Percentiles rank a stretch among this genome's conserved stretches.
Conservation (phyloP, 2,888 invertebrate species). For the Coremacera marginata region DNA sequence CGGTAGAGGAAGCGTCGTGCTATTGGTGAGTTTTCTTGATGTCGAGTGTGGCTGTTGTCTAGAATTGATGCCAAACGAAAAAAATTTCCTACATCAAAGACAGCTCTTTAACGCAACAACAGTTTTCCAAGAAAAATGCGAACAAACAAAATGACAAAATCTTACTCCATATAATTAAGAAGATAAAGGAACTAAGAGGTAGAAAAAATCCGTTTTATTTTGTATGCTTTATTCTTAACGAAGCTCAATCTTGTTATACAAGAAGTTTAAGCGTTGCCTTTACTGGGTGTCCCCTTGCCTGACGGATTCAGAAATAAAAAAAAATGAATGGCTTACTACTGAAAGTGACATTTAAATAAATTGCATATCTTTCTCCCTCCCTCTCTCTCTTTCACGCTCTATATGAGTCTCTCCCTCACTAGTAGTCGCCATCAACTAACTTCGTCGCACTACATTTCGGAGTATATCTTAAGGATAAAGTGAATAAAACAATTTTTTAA, state of each 20-base stretch:
- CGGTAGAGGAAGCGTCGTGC: too few relatives aligned
- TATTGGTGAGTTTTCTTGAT: too few relatives aligned
- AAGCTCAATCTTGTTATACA: neutral
- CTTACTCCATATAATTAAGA: too few relatives aligned
- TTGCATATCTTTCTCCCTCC: conserved; percentile 1
- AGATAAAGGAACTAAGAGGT: too few relatives aligned
- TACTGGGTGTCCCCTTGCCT: neutral
- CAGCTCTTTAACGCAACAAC: too few relatives aligned
- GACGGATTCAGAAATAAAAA: neutral
- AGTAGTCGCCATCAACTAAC: neutral
- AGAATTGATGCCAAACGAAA: too few relatives aligned
- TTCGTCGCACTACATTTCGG: neutral
- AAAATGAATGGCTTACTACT: neutral
- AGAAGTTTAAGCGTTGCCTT: neutral
- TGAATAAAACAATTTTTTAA: neutral
- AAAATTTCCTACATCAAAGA: too few relatives aligned
- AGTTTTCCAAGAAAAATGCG: too few relatives aligned
- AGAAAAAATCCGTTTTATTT: too few relatives aligned
- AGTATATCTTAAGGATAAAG: neutral
- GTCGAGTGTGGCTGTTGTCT: too few relatives aligned
- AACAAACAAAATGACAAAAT: too few relatives aligned
- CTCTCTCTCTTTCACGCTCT: neutral
- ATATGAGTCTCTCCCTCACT: neutral
- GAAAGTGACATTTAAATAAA: conserved; percentile 30
- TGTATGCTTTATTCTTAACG: neutral